Base-by-base conservation (phyloP, 2,888 invertebrate species). In the Campoletis raptor region DNA sequence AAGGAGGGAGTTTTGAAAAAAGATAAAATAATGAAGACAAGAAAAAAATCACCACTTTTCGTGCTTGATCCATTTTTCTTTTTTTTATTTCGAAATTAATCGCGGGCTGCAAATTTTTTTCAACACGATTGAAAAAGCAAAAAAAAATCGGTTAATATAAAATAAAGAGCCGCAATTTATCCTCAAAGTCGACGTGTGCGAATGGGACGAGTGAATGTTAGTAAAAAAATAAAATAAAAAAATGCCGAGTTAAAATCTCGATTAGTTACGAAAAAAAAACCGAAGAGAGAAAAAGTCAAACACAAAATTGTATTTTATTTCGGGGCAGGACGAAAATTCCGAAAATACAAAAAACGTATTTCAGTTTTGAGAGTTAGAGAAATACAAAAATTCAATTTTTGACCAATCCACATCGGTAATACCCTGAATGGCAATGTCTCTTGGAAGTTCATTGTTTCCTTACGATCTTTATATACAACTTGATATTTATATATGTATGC, bases 361-460 rank as follows among this genome's bases (percentile, higher is more conserved):
- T 57, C 5, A 54, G 40, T 69, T 70, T 52, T 15, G 61, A 30
- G 77, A 64, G 81, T 37, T n/a, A 73, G 80, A 40, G 48, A 52
- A n/a, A 78, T 64, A 67, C 30, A 74, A 77, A 88, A 94, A 94
- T 92, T 93, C 93, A 93, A 91, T 91, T 94, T 94, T 94, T 90
- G 94, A 94, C 92, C 91, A 90, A 93, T 91, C 91, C 93, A 94
- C 92, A 93, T 93, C 94, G 97, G 97, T 96, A 95, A 95, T 96
- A 96, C 97, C 97, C 97, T 96, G 96, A 96, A 96, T 96, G 97
- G 97, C 97, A 96, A 82, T 94, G 92, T 94, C 90, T 91, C 87
- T 88, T 90, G 90, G 90, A 89, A 89, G 88, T 88, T 88, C 85
- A 87, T 88, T 86, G 83, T 86, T 88, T 88, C 86, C 79, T 85